A percentile compares a stretch with the other conserved stretches of the same genome.
Evolutionary conservation across 2,888 invertebrate genomes (phyloP).

Genomic region (Patella pellucida): DNA sequence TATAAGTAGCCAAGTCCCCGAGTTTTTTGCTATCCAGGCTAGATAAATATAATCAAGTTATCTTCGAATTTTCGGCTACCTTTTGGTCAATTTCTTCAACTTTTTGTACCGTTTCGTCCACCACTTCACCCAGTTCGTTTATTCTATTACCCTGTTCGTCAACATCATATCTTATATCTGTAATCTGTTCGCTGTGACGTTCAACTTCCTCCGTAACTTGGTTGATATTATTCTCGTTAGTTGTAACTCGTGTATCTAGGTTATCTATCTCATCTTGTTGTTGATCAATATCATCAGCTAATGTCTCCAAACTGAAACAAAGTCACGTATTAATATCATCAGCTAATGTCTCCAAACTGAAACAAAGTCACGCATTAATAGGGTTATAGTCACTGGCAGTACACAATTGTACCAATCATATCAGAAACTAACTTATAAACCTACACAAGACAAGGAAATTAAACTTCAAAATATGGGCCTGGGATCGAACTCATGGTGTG

Average conservation of each 20-base stretch:
- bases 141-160: conserved; percentile 39
- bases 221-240: conserved; percentile 39
- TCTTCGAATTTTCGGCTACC: too few species aligned
- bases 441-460: too few species aligned
- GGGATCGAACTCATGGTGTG: too few species aligned
- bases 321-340: not conserved
- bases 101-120: conserved; percentile 64
- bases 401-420: too few species aligned
- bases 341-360: not conserved
- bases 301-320: not conserved
- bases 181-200: conserved; percentile 32
- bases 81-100: conserved; percentile 31
- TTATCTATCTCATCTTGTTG: not conserved
- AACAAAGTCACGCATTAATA: not conserved
- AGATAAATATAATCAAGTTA: too few species aligned
- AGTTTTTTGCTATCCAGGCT: too few species aligned
- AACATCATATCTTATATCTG: not conserved
- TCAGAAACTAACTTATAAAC: too few species aligned
- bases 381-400: too few species aligned
- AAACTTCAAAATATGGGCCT: too few species aligned
- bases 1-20: too few species aligned
- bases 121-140: conserved; percentile 45
- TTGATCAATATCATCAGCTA: not conserved
- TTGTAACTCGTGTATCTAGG: not conserved
- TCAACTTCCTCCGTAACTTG: conserved; percentile 48